These are phyloP conservation scores for Rhagoletis pomonella DNA, from an alignment of 1,140 invertebrate species.

Conservation along the genomic window DNA sequence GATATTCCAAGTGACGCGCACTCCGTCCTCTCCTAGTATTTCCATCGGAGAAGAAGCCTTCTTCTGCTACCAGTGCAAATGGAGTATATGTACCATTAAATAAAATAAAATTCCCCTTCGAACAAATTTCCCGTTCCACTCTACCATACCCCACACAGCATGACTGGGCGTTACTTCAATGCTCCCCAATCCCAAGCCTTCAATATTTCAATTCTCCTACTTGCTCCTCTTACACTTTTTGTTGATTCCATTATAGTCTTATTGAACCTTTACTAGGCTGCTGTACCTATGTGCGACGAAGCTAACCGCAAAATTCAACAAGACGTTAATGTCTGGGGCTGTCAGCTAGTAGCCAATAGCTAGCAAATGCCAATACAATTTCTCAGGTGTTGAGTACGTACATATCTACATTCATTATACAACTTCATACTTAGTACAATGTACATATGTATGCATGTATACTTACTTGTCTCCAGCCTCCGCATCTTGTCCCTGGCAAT, in stretches of 20 bases:
- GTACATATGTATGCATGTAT: not conserved
- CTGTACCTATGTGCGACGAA: not conserved
- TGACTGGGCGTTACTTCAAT: not conserved
- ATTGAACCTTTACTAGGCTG: not conserved
- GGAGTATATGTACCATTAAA: no score
- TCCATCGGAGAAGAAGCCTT: no score
- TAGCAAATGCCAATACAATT: not conserved
- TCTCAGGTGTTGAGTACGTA: not conserved
- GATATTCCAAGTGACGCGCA: no score
- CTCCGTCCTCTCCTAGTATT: no score
- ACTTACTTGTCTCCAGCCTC: not conserved
- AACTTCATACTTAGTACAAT: no score
- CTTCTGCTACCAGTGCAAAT: no score
- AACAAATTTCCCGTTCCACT: not conserved
- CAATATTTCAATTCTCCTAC: not conserved
- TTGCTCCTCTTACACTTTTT: not conserved
- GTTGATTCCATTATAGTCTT: not conserved
- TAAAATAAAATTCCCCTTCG: no score
- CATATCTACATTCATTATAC: not conserved
- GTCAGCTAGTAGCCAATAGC: not conserved
- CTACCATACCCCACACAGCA: not conserved
- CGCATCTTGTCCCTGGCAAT: not conserved
- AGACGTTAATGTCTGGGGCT: not conserved
- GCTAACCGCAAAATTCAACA: not conserved
- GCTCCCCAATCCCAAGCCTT: not conserved